Percentiles rank a stretch among this genome's conserved stretches.
These are phyloP conservation scores for Pelodytes ibericus DNA, from an alignment of 2,797 vertebrate species.

Conservation along the genomic window DNA sequence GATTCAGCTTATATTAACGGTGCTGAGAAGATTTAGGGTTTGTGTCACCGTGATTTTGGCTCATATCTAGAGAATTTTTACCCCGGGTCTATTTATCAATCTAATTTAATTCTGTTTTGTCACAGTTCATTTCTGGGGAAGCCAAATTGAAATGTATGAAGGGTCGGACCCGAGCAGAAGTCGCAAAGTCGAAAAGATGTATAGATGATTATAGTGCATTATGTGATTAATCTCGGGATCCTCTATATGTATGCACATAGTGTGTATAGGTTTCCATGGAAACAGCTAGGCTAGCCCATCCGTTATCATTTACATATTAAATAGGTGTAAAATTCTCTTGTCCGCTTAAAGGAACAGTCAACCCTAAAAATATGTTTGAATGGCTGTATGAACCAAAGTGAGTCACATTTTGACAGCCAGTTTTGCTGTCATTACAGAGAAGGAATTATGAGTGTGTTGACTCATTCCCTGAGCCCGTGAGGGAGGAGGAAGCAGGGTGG, in stretches of 20 bases:
- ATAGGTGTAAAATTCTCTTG: too few relatives aligned
- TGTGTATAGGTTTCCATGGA: too few relatives aligned
- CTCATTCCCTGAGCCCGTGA: too few relatives aligned
- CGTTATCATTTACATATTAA: too few relatives aligned
- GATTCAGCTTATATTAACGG: not conserved
- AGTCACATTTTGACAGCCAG: too few relatives aligned
- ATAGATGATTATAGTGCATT: not conserved
- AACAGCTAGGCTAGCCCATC: too few relatives aligned
- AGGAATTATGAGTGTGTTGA: too few relatives aligned
- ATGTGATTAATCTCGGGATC: not conserved
- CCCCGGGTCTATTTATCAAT: conserved; percentile 4
- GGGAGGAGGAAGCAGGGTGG: too few relatives aligned
- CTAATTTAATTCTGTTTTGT: conserved; percentile 8
- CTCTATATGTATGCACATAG: not conserved
- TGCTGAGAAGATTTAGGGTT: not conserved
- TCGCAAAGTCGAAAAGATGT: not conserved
- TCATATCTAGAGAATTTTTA: not conserved
- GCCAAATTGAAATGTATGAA: not conserved
- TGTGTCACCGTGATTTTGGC: conserved; percentile 6
- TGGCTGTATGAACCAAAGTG: too few relatives aligned
- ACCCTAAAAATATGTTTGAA: too few relatives aligned
- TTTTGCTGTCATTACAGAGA: too few relatives aligned
- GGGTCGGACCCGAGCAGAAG: not conserved
- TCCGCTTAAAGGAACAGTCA: too few relatives aligned
- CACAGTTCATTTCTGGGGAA: conserved; percentile 65